Base-by-base conservation (phyloP, 2,113 vertebrate genomes). In the Amia ocellicauda region DNA sequence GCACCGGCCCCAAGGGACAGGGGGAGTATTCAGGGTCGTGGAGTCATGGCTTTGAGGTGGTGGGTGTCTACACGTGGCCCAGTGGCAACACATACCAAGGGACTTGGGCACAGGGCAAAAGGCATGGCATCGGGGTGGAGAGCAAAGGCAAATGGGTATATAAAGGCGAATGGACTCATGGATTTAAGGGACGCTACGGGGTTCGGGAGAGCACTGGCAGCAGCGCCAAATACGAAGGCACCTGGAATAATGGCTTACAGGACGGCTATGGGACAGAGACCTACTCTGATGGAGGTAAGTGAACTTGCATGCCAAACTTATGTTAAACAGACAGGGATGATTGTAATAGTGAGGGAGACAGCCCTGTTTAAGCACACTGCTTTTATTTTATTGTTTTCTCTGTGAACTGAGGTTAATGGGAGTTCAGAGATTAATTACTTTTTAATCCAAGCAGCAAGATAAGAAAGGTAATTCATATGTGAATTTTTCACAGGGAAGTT, bases 281-380 rank as follows among this genome's bases (percentile, higher is more conserved):
- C 26, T 99, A 99, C 84, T 96, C 95, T 2, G 97, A 99, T 75
- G 97, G 95, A 94, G 97, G 97, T 98, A 89, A 87, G 94, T 70
- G 50, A 61, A 42, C 54, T 13, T 64, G 14, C 2, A 7, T n/a
- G 10, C 31, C 31, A 36, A 11, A 36, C 31, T 36, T 11, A 11
- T 36, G 31, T 84, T 91, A 87, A 86, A 89, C 88, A 86, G 89
- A 88, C 74, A 90, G 97, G 93, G 98, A 98, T 94, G 95, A 98
- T 91, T 99, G 98, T 96, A 96, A 99, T 83, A 96, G 98, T 94
- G 97, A 96, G n/a, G n/a, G n/a, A n/a, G n/a, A n/a, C n/a, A n/a
- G n/a, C n/a, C n/a, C n/a, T n/a, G n/a, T n/a, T n/a, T n/a, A n/a
- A n/a, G n/a, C n/a, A n/a, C n/a, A n/a, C n/a, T n/a, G n/a, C n/a